phyloP scores from a whole-genome alignment of 1,140 invertebrate genomes.

The Dufourea novaeangliae region DNA sequence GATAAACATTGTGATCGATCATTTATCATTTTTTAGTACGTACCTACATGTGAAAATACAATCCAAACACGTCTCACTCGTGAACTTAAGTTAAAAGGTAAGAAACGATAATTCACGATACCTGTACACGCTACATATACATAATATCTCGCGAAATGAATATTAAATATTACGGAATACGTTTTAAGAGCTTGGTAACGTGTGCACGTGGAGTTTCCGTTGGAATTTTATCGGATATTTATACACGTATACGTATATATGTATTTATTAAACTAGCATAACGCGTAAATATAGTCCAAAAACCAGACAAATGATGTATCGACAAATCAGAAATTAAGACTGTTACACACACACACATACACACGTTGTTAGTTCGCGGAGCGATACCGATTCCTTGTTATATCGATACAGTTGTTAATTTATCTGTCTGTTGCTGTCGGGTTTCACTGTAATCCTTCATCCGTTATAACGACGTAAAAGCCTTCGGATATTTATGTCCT shows the following conservation, averaged over 20 bases:
- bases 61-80: slow-evolving; percentile 1
- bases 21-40: slow-evolving; percentile 22
- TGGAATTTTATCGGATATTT: slow-evolving; percentile 28
- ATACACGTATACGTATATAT: slow-evolving; percentile 11
- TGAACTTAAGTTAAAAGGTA: slow-evolving; percentile 16
- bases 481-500: neutral
- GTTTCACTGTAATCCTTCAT: slow-evolving; percentile 3
- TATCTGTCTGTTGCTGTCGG: neutral
- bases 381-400: neutral
- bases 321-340: slow-evolving; percentile 46
- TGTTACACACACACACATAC: too few relatives aligned
- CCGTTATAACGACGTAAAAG: neutral
- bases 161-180: slow-evolving; percentile 20
- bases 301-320: slow-evolving; percentile 24
- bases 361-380: slow-evolving; percentile 28
- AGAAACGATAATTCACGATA: slow-evolving; percentile 13
- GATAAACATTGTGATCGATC: slow-evolving; percentile 36
- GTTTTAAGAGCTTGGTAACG: slow-evolving; percentile 38
- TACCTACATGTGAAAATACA: neutral
- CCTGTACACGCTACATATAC: slow-evolving; percentile 31
- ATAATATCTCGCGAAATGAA: slow-evolving; percentile 13
- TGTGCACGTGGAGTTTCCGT: slow-evolving; percentile 39
- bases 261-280: slow-evolving; percentile 6
- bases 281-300: slow-evolving; percentile 1
- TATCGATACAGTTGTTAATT: neutral